Evolutionary conservation across 2,888 invertebrate genomes (phyloP).

Genomic region (Drosophila acutilabella): DNA sequence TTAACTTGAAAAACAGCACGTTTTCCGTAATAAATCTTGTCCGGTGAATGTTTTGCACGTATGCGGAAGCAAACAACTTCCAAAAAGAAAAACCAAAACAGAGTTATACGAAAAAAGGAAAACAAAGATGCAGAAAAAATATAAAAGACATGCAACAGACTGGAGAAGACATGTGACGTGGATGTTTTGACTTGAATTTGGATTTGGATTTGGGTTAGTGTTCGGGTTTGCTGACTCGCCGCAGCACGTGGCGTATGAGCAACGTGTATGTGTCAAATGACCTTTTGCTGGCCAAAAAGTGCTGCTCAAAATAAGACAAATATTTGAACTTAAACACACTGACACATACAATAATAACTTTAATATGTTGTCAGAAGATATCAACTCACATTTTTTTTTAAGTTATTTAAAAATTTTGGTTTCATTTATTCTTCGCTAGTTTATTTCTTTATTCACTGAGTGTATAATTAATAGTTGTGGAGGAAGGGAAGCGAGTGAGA

Average conservation of each 20-base stretch:
- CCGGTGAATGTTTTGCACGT: slow-evolving; percentile 62
- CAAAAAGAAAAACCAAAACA: slow-evolving; percentile 19
- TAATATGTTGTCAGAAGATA: slow-evolving; percentile 43
- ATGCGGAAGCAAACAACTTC: slow-evolving; percentile 43
- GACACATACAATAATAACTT: slow-evolving; percentile 33
- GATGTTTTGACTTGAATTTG: slow-evolving; percentile 45
- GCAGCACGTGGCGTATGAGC: slow-evolving; percentile 54
- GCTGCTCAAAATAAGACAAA: slow-evolving; percentile 32
- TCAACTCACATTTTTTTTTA: slow-evolving; percentile 8
- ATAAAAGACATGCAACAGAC: slow-evolving; percentile 31
- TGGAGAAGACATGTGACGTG: slow-evolving; percentile 12
- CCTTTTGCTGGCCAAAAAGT: slow-evolving; percentile 43
- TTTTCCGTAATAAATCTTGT: slow-evolving; percentile 68
- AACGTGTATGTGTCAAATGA: slow-evolving; percentile 51
- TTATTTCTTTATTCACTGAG: slow-evolving; percentile 17
- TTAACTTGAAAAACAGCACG: slow-evolving; percentile 62
- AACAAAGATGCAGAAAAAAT: slow-evolving; percentile 32
- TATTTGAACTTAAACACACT: slow-evolving; percentile 38
- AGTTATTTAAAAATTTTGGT: slow-evolving; percentile 28
- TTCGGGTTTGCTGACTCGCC: slow-evolving; percentile 34
- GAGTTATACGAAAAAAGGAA: slow-evolving; percentile 5
- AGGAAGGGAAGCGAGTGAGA: slow-evolving; percentile 8
- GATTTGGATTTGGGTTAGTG: slow-evolving; percentile 45
- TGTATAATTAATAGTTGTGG: slow-evolving; percentile 45
- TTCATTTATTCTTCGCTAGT: slow-evolving; percentile 5